Base-by-base conservation (phyloP, 2,797 vertebrate species). In the Ciconia nigra region DNA sequence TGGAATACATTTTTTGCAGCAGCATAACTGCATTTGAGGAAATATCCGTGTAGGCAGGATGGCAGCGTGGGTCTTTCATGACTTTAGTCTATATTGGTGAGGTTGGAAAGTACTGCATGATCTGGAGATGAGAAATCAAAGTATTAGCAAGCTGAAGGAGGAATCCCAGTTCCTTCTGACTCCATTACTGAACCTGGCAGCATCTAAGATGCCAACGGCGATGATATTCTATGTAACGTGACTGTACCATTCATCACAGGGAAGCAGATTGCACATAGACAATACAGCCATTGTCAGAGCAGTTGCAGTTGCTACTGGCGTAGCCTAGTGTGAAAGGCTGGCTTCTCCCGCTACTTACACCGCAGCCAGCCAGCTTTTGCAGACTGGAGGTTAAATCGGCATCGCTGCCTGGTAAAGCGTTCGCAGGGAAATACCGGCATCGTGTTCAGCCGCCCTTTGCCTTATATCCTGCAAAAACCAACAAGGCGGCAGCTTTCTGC, bases 401-500 rank as follows among this genome's bases (percentile, higher is more conserved):
- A 11, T 13, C 31, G 5, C 63, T 25, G n/a, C 63, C 71, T 5
- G 70, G 5, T 3, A 12, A 42, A 26, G 69, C 0, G 12, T 9
- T 20, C 3, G 1, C 31, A 2, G 16, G 3, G 46, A 42, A 21
- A 15, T 22, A 49, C 15, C 3, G 12, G 2, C 59, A 17, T 1
- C 13, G 47, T 3, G 20, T 28, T 25, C 41, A 0, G 26, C 31
- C 11, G n/a, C 29, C 19, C 26, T 59, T 26, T 33, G 6, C 54
- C 29, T 49, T 47, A 13, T 5, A 2, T 10, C n/a, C 52, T 16
- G 37, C 37, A 42, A 25, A 58, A 66, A 6, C 16, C 22, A 29
- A 1, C 0, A 3, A 5, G 54, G 55, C 3, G 9, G 15, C 39
- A 0, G 24, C 4, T 15, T 29, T 6, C 49, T 3, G 55, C 58